Evolutionary conservation across 2,113 vertebrate species (phyloP).

Genomic region (Mus spicilegus): DNA sequence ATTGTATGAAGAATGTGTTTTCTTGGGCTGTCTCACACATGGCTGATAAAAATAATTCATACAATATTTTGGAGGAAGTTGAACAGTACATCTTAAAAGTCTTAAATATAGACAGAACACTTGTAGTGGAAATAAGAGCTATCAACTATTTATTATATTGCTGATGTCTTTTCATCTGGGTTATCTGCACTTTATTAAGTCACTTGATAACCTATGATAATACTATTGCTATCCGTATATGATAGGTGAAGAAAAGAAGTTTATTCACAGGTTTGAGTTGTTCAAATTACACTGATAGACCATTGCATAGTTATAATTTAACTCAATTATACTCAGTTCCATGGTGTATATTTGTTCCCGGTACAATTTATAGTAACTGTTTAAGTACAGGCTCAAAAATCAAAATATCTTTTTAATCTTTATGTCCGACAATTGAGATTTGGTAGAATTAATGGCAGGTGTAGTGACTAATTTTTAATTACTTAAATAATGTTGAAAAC

Average conservation of each 20-base stretch:
- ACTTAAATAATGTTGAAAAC: conserved; percentile 13
- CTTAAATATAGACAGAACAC: conserved; percentile 7
- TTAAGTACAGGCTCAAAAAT: background rate
- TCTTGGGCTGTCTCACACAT: background rate
- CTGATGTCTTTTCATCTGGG: background rate
- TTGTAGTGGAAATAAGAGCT: background rate
- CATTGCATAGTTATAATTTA: background rate
- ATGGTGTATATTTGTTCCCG: background rate
- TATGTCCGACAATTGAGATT: background rate
- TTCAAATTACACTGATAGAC: background rate
- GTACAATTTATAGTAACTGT: background rate
- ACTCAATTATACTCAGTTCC: background rate
- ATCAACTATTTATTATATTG: background rate
- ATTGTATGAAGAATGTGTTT: background rate
- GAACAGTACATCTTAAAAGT: background rate
- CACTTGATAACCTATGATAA: background rate
- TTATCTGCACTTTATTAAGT: background rate
- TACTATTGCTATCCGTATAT: background rate
- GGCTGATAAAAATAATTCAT: background rate
- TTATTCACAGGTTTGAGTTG: background rate
- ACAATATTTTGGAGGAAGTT: background rate
- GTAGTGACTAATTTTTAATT: background rate
- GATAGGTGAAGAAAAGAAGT: background rate
- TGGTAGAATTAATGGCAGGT: background rate
- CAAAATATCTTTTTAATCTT: background rate